phyloP scores from a whole-genome alignment of 2,113 vertebrate species.

The Neomonachus schauinslandi region DNA sequence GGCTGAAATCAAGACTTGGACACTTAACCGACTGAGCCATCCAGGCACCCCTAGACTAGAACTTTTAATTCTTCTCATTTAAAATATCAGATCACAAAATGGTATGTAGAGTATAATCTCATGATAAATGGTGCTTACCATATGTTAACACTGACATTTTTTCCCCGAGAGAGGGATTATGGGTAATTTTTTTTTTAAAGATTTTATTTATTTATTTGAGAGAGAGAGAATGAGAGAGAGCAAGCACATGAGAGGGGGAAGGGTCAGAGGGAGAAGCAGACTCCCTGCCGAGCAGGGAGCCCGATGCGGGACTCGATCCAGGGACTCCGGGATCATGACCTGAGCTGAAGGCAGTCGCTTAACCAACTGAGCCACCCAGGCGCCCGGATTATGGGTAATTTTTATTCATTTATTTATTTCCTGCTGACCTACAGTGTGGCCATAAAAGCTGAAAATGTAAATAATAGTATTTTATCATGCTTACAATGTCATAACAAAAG shows the following conservation, averaged over 20 bases:
- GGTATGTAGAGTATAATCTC: neutral
- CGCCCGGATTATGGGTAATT: neutral
- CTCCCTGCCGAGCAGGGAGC: too few species aligned
- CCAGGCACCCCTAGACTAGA: neutral
- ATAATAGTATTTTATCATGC: conserved; percentile 31
- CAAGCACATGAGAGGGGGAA: too few species aligned
- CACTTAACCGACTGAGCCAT: neutral
- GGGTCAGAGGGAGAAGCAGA: too few species aligned
- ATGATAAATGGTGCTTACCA: neutral
- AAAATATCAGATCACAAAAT: neutral
- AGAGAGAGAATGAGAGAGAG: too few species aligned
- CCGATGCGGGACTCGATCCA: too few species aligned
- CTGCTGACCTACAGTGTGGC: neutral
- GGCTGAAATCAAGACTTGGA: neutral
- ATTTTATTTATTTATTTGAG: too few species aligned
- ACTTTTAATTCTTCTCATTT: conserved; percentile 31
- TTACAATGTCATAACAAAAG: neutral
- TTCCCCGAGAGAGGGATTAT: neutral
- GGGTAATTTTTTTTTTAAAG: neutral
- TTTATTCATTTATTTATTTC: conserved; percentile 21
- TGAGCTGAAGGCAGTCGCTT: too few species aligned
- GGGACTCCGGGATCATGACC: too few species aligned
- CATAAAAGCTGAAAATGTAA: conserved; percentile 30
- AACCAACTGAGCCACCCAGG: too few species aligned
- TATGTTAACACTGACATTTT: conserved; percentile 30